Evolutionary conservation across 2,888 invertebrate species (phyloP).

Genomic region (Deilephila porcellus): DNA sequence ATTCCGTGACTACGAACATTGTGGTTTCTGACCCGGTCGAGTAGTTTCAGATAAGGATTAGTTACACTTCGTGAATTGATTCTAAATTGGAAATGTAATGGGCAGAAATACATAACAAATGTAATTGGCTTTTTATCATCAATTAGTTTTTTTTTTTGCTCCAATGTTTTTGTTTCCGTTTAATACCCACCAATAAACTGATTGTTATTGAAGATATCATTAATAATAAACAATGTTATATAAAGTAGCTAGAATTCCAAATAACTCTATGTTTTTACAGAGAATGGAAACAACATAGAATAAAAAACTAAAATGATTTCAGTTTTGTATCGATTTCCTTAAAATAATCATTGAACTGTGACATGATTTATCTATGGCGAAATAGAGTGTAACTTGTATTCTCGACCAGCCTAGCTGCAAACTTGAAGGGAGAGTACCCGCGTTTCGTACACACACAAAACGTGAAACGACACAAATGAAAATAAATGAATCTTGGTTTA

Average conservation of each 20-base stretch:
- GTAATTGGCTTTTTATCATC: no score
- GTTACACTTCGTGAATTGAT: not conserved
- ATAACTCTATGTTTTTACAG: no score
- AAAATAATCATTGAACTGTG: not conserved
- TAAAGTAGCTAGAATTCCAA: no score
- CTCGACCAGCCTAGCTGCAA: slow-evolving; percentile 44
- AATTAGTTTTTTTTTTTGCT: no score
- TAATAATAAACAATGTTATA: no score
- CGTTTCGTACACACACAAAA: slow-evolving; percentile 44
- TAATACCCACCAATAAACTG: no score
- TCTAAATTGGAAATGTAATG: not conserved
- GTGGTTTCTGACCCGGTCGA: not conserved
- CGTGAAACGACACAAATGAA: slow-evolving; percentile 58
- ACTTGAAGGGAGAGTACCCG: slow-evolving; percentile 40
- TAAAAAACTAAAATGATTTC: not conserved
- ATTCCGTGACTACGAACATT: slow-evolving; percentile 1
- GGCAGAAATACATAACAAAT: not conserved
- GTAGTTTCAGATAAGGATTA: slow-evolving; percentile 6
- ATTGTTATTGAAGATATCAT: no score
- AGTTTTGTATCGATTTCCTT: not conserved
- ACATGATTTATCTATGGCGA: slow-evolving; percentile 26
- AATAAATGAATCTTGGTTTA: slow-evolving; percentile 58
- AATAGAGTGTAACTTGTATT: slow-evolving; percentile 58
- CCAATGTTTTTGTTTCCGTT: no score
- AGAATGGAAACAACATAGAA: not conserved